Evolutionary conservation across 2,113 vertebrate genomes (phyloP).

Genomic region (Callopanchax toddi): DNA sequence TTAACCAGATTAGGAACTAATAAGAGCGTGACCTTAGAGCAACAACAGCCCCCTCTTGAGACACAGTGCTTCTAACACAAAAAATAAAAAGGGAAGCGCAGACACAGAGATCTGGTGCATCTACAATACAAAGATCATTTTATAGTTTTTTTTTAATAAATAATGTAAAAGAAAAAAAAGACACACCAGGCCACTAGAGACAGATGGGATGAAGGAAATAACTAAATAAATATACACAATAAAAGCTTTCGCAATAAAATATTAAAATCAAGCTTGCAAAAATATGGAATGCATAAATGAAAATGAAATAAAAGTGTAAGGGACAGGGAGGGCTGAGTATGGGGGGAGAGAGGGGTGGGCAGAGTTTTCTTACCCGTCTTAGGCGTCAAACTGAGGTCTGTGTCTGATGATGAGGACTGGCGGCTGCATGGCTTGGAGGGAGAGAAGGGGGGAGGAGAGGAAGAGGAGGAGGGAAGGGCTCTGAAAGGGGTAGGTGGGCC

Average conservation of each 20-base stretch:
- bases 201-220: constrained; percentile 7
- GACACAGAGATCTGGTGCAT: constrained; percentile 43
- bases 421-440: constrained; percentile 99
- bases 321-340: constrained; percentile 28
- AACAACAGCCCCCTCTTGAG: constrained; percentile 52
- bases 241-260: constrained; percentile 45
- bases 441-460: constrained; percentile 99
- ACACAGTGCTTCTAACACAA: constrained; percentile 73
- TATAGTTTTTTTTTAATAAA: not conserved
- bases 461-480: constrained; percentile 99
- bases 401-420: constrained; percentile 99
- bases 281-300: not conserved
- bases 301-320: constrained; percentile 24
- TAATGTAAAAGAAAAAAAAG: constrained; percentile 16
- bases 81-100: constrained; percentile 18
- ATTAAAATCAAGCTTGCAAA: constrained; percentile 36
- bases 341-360: constrained; percentile 16
- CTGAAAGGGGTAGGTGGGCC: constrained; percentile 99
- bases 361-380: constrained; percentile 95
- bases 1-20: constrained; percentile 16
- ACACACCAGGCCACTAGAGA: constrained; percentile 50
- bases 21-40: constrained; percentile 40
- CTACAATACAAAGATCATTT: constrained; percentile 6
- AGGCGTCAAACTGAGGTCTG: constrained; percentile 99
- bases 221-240: constrained; percentile 49